phyloP scores from a whole-genome alignment of 1,140 invertebrate species.

The Eupristina koningsbergeri region DNA sequence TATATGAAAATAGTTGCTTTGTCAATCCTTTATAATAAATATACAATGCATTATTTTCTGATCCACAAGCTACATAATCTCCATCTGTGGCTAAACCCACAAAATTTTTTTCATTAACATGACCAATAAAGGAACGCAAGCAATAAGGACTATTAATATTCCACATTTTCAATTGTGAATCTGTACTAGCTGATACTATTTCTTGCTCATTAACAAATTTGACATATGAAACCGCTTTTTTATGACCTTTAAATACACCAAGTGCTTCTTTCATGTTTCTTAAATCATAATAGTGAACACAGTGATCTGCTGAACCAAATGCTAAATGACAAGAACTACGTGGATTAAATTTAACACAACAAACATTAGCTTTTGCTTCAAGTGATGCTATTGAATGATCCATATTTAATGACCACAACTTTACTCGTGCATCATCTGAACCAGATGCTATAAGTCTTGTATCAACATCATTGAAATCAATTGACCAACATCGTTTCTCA shows the following conservation, averaged over 20 bases:
- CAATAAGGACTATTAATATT: conserved; percentile 87
- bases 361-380: conserved; percentile 95
- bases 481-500: conserved; percentile 96
- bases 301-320: conserved; percentile 96
- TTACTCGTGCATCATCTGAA: conserved; percentile 95
- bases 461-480: conserved; percentile 95
- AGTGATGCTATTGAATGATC: conserved; percentile 91
- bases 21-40: conserved; percentile 94
- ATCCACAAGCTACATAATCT: conserved; percentile 95
- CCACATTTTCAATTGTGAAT: conserved; percentile 96
- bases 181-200: conserved; percentile 95
- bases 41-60: conserved; percentile 95
- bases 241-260: conserved; percentile 91
- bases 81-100: conserved; percentile 96
- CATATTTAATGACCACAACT: conserved; percentile 92
- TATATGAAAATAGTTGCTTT: conserved; percentile 89
- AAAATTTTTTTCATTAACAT: conserved; percentile 98
- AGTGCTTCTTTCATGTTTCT: conserved; percentile 88
- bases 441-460: conserved; percentile 93
- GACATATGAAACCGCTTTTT: conserved; percentile 96
- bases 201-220: conserved; percentile 93
- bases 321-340: conserved; percentile 88
- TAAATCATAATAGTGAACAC: conserved; percentile 97
- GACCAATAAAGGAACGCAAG: conserved; percentile 91
- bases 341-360: conserved; percentile 97